Evolutionary conservation across 1,140 invertebrate genomes (phyloP).

Genomic region (Ctenoplectra terminalis): DNA sequence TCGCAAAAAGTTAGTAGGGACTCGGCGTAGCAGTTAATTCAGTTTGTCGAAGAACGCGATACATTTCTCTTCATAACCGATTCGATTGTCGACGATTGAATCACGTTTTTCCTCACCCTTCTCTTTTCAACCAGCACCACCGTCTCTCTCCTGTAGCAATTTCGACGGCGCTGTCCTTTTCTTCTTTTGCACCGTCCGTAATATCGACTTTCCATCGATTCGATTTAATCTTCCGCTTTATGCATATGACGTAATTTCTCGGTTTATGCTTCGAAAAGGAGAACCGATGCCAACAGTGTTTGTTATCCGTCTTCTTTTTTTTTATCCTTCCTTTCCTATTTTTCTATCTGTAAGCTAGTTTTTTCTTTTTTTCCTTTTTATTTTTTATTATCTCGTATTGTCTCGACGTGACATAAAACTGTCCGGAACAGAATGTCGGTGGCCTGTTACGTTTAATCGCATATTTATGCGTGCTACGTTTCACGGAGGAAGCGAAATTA

Average conservation of each 20-base stretch:
- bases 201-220: conserved; percentile 5
- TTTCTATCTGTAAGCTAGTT: not conserved
- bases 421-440: conserved; percentile 15
- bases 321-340: not conserved
- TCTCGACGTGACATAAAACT: conserved; percentile 9
- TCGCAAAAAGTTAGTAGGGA: not conserved
- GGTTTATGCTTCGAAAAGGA: not conserved
- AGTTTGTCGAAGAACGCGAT: not conserved
- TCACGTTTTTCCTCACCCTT: not conserved
- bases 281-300: not conserved
- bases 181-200: not conserved
- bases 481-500: not conserved
- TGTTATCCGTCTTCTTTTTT: not conserved
- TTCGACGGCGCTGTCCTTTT: not conserved
- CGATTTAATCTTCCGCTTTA: conserved; percentile 27
- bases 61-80: not conserved
- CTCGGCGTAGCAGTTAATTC: not conserved
- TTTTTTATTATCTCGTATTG: not conserved
- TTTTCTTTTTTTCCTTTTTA: not conserved
- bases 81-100: not conserved
- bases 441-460: conserved; percentile 25
- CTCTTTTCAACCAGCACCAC: too few species aligned
- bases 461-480: conserved; percentile 34
- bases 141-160: not conserved
- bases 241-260: conserved; percentile 7